Evolutionary conservation across 2,113 vertebrate species (phyloP), one percentile per base, ranked within the genome.

Genomic region (Progne subis): DNA sequence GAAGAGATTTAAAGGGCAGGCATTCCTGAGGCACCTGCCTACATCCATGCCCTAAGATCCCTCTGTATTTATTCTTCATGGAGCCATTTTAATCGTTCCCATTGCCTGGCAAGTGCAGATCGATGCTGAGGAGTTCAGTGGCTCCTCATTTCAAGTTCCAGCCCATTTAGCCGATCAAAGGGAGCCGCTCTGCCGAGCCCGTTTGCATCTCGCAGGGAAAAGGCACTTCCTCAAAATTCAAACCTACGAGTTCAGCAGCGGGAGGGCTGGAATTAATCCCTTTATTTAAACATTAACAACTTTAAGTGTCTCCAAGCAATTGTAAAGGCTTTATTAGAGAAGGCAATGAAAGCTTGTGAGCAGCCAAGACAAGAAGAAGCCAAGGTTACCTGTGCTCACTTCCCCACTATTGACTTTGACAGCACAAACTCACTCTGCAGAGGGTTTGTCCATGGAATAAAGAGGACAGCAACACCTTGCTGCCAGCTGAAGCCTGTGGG

Each of bases 231-330:
- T 85, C 91, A 55, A 92, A 64, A 80, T 41, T 37, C 50, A 49
- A 76, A 69, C 1, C 0, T 8, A 32, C 18, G 6, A n/a, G 49
- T 64, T 76, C 1, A 89, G 69, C 94, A 75, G 84, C 67, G 55
- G 93, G 94, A 90, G 25, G 61, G 61, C 70, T 14, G 85, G 50
- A 91, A 95, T 87, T 34, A 94, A 96, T 89, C 78, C 89, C 59
- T 90, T 90, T 65, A 88, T 96, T 96, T 67, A 70, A 95, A 92
- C 82, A 49, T 55, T 71, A 82, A 86, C 94, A 86, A 41, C 63
- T 81, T 72, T 15, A 85, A 76, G 43, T 43, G 87, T 80, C 91
- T 93, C 93, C 12, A 29, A 95, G 94, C 87, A 65, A 92, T 44
- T 72, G 81, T 59, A 91, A 91, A 85, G 87, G 63, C 59, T 91